Percentiles rank a stretch among this genome's conserved stretches.
Evolutionary conservation across 2,888 invertebrate species (phyloP).

Genomic region (Spialia ferax): DNA sequence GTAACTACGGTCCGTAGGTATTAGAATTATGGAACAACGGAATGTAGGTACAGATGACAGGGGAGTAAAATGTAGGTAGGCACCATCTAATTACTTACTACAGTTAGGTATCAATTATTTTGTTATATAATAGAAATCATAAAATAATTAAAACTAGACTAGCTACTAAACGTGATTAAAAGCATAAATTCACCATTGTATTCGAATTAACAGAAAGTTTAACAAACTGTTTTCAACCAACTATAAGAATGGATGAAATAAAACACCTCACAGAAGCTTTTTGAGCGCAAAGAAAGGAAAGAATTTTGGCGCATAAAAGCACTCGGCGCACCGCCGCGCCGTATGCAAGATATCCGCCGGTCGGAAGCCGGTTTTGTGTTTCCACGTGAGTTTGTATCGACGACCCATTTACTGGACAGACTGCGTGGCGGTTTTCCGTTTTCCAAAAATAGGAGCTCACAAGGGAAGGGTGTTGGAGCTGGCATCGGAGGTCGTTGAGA

Average conservation of each 20-base stretch:
- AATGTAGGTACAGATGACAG: no score
- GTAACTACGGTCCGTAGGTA: no score
- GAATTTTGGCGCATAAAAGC: slow-evolving; percentile 67
- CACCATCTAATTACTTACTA: no score
- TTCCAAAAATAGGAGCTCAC: neutral
- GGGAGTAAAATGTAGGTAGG: no score
- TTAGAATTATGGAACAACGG: no score
- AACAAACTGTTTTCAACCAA: neutral
- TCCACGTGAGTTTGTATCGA: slow-evolving; percentile 22
- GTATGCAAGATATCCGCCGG: slow-evolving; percentile 52
- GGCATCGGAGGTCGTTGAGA: no score
- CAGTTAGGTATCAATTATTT: no score
- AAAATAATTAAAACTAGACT: no score
- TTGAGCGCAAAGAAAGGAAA: slow-evolving; percentile 59
- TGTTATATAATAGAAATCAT: no score
- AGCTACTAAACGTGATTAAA: no score
- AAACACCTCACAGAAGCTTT: slow-evolving; percentile 42
- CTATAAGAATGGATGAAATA: slow-evolving; percentile 7
- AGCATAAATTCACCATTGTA: neutral
- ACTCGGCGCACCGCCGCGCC: slow-evolving; percentile 35
- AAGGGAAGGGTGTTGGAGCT: neutral
- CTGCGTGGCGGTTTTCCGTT: slow-evolving; percentile 37
- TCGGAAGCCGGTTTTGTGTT: slow-evolving; percentile 43
- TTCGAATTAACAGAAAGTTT: neutral
- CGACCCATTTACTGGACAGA: slow-evolving; percentile 37